Conservation (phyloP, 2,888 invertebrate species). For the Agriopis leucophaearia region DNA sequence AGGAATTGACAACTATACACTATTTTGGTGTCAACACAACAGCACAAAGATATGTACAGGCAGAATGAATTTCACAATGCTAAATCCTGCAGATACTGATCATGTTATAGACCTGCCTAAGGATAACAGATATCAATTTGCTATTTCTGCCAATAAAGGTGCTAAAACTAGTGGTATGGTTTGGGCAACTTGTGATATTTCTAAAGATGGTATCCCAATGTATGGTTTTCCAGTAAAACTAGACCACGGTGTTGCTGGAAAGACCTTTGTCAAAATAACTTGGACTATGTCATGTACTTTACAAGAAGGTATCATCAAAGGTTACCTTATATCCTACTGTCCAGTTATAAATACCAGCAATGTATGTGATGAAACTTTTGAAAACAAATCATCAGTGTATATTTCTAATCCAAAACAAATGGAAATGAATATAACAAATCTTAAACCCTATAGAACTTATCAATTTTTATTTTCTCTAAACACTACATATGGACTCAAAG, state of each 20-base stretch:
- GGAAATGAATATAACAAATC: conserved; percentile 85
- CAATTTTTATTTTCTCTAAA: conserved; percentile 89
- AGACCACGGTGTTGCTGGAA: conserved; percentile 70
- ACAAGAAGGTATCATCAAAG: conserved; percentile 89
- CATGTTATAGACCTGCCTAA: conserved; percentile 87
- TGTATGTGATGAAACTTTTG: conserved; percentile 83
- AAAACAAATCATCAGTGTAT: conserved; percentile 66
- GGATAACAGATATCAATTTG: conserved; percentile 90
- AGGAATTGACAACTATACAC: conserved; percentile 89
- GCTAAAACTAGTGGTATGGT: conserved; percentile 92
- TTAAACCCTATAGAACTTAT: conserved; percentile 92
- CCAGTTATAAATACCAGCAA: conserved; percentile 84
- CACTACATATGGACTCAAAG: conserved; percentile 73
- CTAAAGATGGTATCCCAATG: conserved; percentile 83
- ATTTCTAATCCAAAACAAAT: conserved; percentile 78
- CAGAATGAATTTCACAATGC: conserved; percentile 76
- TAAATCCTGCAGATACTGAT: conserved; percentile 73
- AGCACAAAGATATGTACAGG: conserved; percentile 84
- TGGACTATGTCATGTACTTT: conserved; percentile 93
- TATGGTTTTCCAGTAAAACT: conserved; percentile 80
- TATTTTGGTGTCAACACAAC: conserved; percentile 91
- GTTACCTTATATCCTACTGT: conserved; percentile 92
- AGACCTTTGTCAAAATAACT: conserved; percentile 82
- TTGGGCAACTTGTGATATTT: conserved; percentile 91
- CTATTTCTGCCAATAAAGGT: conserved; percentile 91